Conservation (phyloP, 2,888 invertebrate genomes). For the Emesis castigata region DNA sequence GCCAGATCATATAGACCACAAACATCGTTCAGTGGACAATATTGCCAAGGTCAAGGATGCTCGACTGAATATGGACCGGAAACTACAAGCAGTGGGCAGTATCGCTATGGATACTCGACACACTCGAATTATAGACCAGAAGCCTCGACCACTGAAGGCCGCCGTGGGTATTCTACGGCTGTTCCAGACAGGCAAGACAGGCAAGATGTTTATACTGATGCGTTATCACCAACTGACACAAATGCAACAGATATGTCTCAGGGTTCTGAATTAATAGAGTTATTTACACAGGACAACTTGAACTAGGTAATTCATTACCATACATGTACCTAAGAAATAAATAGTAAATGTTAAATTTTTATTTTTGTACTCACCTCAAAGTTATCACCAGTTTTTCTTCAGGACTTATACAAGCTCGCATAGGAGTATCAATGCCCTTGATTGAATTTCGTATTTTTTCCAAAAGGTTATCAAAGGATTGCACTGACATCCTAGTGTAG, state of each 20-base stretch:
- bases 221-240: constrained; percentile 69
- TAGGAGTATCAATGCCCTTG: constrained; percentile 64
- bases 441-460: constrained; percentile 38
- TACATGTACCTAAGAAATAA: constrained; percentile 64
- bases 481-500: too few species aligned
- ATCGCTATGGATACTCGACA: constrained; percentile 62
- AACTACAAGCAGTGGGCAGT: constrained; percentile 65
- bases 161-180: constrained; percentile 60
- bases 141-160: constrained; percentile 65
- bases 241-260: constrained; percentile 69
- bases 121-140: constrained; percentile 67
- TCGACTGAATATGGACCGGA: constrained; percentile 64
- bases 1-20: too few species aligned
- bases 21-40: constrained; percentile 53
- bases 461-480: too few species aligned
- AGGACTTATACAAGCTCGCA: constrained; percentile 62
- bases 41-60: constrained; percentile 68
- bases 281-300: constrained; percentile 60
- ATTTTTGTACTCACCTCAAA: constrained; percentile 66
- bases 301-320: constrained; percentile 54
- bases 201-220: constrained; percentile 62
- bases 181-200: not conserved
- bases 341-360: constrained; percentile 62
- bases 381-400: constrained; percentile 67
- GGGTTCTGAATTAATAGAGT: constrained; percentile 68